A percentile compares a stretch with the other conserved stretches of the same genome.
Evolutionary conservation across 2,113 vertebrate genomes (phyloP).

Genomic region (Lanius collurio): DNA sequence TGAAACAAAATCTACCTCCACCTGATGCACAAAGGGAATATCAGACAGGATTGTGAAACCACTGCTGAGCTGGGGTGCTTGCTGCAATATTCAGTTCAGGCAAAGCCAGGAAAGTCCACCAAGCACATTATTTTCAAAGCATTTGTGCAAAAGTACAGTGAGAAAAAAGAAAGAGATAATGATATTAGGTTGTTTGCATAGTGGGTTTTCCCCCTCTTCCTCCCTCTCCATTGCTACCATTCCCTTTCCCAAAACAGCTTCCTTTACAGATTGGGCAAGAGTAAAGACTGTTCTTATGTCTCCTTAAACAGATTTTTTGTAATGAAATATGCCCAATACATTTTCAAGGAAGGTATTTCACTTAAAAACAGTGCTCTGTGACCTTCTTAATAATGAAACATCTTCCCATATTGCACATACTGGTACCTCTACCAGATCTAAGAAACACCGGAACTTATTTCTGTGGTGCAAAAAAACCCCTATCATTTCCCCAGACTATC

Average conservation of each 20-base stretch:
- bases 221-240: not conserved
- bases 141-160: not conserved
- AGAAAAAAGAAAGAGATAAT: not conserved
- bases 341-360: not conserved
- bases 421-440: not conserved
- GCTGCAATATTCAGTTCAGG: not conserved
- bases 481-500: not conserved
- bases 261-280: not conserved
- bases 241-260: not conserved
- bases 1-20: slow-evolving; percentile 46
- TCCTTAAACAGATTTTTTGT: not conserved
- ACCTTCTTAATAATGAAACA: not conserved
- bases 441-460: not conserved
- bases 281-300: not conserved
- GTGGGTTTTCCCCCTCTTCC: not conserved
- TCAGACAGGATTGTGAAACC: not conserved
- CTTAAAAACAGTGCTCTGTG: not conserved
- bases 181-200: not conserved
- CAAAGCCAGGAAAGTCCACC: not conserved
- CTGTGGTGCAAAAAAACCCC: not conserved
- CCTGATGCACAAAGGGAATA: slow-evolving; percentile 7
- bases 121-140: not conserved
- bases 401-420: not conserved
- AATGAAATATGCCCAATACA: not conserved
- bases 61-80: not conserved